Percentiles rank a stretch among this genome's conserved stretches.
Conservation (phyloP, 2,888 invertebrate species). For the Abrostola tripartita region DNA sequence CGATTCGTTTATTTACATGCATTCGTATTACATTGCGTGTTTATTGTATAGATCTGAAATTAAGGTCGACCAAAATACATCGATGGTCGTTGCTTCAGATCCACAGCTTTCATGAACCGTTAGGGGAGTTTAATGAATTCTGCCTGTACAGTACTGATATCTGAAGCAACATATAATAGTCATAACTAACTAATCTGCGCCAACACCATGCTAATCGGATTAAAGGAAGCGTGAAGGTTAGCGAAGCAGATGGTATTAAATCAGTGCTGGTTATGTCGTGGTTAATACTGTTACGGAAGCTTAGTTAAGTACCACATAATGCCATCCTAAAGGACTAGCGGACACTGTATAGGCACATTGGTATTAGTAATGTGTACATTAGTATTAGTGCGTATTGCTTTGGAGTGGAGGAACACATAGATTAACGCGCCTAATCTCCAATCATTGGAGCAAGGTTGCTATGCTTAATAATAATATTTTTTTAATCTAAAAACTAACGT, state of each 20-base stretch:
- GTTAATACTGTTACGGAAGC: slow-evolving; percentile 32
- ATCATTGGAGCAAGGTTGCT: no score
- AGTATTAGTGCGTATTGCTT: slow-evolving; percentile 26
- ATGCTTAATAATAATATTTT: no score
- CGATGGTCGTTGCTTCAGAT: no score
- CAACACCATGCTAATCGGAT: slow-evolving; percentile 48
- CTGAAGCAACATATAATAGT: slow-evolving; percentile 11
- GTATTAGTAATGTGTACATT: slow-evolving; percentile 29
- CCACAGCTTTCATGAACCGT: background rate
- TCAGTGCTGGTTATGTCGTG: slow-evolving; percentile 50
- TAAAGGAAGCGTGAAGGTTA: slow-evolving; percentile 50
- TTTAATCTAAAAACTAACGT: no score
- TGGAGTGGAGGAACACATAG: slow-evolving; percentile 2
- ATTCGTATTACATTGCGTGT: no score
- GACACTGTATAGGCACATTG: slow-evolving; percentile 14
- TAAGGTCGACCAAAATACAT: no score
- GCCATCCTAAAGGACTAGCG: slow-evolving; percentile 19
- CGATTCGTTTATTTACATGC: no score
- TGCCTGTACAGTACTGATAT: background rate
- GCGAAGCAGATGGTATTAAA: slow-evolving; percentile 51
- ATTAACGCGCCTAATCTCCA: background rate
- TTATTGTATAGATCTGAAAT: no score
- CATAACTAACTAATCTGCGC: slow-evolving; percentile 38
- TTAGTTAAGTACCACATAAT: slow-evolving; percentile 45
- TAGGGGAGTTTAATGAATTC: background rate